Conservation (phyloP, 2,888 invertebrate species). For the Eledona agricola region DNA sequence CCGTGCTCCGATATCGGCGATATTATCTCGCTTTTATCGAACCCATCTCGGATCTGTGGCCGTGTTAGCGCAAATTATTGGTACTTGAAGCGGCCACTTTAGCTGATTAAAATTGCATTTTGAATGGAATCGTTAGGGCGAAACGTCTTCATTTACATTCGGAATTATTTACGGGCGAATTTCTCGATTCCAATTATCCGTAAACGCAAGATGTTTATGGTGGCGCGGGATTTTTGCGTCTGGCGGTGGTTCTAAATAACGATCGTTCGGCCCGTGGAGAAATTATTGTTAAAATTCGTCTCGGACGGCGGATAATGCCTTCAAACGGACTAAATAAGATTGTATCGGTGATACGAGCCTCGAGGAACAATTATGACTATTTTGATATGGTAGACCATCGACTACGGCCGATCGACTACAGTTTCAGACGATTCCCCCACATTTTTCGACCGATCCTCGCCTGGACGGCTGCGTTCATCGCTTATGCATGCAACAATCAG, state of each 20-base stretch:
- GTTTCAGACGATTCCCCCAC: constrained; percentile 29
- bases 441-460: constrained; percentile 22
- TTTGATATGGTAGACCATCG: constrained; percentile 47
- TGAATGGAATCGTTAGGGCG: constrained; percentile 40
- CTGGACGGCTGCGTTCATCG: constrained; percentile 46
- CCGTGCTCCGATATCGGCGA: constrained; percentile 43
- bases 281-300: constrained; percentile 36
- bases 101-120: constrained; percentile 42
- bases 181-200: constrained; percentile 29
- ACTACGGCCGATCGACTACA: constrained; percentile 34
- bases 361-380: constrained; percentile 48
- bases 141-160: constrained; percentile 42
- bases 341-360: constrained; percentile 49
- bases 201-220: constrained; percentile 20
- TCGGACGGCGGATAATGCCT: constrained; percentile 47
- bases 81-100: constrained; percentile 40
- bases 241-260: constrained; percentile 23
- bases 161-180: constrained; percentile 35
- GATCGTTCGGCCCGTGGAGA: constrained; percentile 24
- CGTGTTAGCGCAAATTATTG: constrained; percentile 52
- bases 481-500: constrained; percentile 52
- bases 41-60: constrained; percentile 46
- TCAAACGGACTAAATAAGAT: constrained; percentile 51
- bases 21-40: constrained; percentile 48
- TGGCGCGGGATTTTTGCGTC: constrained; percentile 20